Percentiles rank a stretch among this genome's conserved stretches.
Evolutionary conservation across 37 sponge, comb jelly and placozoan genomes (phyloP).

Genomic region (Beroe forskalii): DNA sequence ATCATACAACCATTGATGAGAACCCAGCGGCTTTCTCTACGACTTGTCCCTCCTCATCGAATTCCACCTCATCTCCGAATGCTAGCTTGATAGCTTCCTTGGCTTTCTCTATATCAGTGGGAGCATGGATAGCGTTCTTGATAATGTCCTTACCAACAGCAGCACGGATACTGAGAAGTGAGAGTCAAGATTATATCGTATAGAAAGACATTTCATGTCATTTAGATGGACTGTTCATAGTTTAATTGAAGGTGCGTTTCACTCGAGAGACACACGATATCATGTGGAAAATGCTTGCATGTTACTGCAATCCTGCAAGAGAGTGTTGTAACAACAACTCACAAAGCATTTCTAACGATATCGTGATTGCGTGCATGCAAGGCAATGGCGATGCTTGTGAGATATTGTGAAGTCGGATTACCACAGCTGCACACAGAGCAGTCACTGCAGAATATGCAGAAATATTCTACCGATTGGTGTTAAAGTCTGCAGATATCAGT

Average conservation of each 20-base stretch:
- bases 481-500: too few relatives aligned
- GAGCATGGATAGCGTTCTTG: slow-evolving; percentile 89
- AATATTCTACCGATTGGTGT: too few relatives aligned
- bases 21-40: not conserved
- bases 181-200: too few relatives aligned
- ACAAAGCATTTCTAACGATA: not conserved
- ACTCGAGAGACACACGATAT: too few relatives aligned
- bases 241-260: too few relatives aligned
- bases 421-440: too few relatives aligned
- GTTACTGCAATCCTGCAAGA: not conserved
- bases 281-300: too few relatives aligned
- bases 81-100: slow-evolving; percentile 71
- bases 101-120: slow-evolving; percentile 74
- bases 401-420: too few relatives aligned
- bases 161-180: slow-evolving; percentile 74
- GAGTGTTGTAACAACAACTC: not conserved
- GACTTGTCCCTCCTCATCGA: slow-evolving; percentile 32
- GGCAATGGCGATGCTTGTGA: not conserved
- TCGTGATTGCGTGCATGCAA: not conserved
- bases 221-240: too few relatives aligned
- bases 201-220: too few relatives aligned
- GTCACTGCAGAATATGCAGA: too few relatives aligned
- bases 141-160: slow-evolving; percentile 79
- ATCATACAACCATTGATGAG: too few relatives aligned
- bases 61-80: slow-evolving; percentile 73